Evolutionary conservation across 2,797 vertebrate species (phyloP).

Genomic region (Acanthis flammea): DNA sequence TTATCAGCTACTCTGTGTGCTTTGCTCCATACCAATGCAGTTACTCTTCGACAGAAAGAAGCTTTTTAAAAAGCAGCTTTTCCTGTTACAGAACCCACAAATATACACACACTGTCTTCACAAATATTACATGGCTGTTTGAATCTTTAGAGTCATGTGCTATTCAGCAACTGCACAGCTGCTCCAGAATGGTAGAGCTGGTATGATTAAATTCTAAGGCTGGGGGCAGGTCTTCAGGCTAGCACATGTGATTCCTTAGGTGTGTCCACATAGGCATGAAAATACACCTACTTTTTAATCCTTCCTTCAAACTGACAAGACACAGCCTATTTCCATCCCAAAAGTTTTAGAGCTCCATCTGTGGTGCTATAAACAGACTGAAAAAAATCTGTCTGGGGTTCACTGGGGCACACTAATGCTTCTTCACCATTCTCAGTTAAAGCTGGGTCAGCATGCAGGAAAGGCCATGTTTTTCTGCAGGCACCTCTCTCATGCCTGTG

Average conservation of each 20-base stretch:
- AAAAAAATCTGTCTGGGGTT: neutral
- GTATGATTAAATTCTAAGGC: neutral
- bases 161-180: neutral
- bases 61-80: neutral
- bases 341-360: neutral
- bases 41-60: neutral
- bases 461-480: rapidly evolving
- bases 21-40: neutral
- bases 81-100: neutral
- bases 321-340: neutral
- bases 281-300: neutral
- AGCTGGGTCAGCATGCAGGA: rapidly evolving
- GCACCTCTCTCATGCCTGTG: neutral
- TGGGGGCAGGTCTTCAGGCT: neutral
- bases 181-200: neutral
- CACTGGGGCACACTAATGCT: neutral
- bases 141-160: neutral
- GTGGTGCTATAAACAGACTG: neutral
- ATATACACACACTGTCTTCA: neutral
- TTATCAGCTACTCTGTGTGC: neutral
- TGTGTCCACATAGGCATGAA: neutral
- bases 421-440: neutral
- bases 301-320: neutral
- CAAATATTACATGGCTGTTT: neutral
- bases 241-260: neutral